These are phyloP conservation scores for Diabrotica balteata DNA, from an alignment of 2,888 invertebrate genomes.

Conservation along the genomic window DNA sequence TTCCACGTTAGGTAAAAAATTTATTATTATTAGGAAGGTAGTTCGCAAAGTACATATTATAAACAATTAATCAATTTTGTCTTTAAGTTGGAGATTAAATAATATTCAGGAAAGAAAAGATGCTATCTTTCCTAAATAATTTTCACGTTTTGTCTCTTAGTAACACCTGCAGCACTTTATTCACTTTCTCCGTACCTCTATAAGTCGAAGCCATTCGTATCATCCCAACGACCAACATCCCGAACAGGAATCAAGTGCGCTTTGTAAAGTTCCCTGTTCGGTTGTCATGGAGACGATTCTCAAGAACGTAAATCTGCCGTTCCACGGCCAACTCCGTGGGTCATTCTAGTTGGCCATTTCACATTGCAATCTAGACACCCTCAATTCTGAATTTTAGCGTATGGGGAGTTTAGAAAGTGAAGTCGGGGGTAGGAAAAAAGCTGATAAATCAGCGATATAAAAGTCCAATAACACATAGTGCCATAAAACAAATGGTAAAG, in stretches of 20 bases:
- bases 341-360: slow-evolving; percentile 49
- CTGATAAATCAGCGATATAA: no score
- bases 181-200: slow-evolving; percentile 5
- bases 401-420: background rate
- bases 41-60: no score
- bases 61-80: no score
- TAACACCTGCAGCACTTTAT: background rate
- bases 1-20: no score
- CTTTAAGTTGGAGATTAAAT: no score
- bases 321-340: slow-evolving; percentile 36
- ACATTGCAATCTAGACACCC: slow-evolving; percentile 45
- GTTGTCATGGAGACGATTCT: slow-evolving; percentile 53
- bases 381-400: slow-evolving; percentile 42
- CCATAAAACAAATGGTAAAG: no score
- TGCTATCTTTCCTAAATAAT: no score
- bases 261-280: slow-evolving; percentile 44
- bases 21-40: no score
- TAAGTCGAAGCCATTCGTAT: slow-evolving; percentile 16
- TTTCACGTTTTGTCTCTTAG: background rate
- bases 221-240: slow-evolving; percentile 23
- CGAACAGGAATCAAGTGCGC: slow-evolving; percentile 38
- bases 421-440: no score
- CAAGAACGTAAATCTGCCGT: slow-evolving; percentile 54
- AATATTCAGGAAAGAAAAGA: no score
- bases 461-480: no score